These are phyloP conservation scores for Antennarius maculatus DNA, from an alignment of 2,797 vertebrate species.

Conservation along the genomic window DNA sequence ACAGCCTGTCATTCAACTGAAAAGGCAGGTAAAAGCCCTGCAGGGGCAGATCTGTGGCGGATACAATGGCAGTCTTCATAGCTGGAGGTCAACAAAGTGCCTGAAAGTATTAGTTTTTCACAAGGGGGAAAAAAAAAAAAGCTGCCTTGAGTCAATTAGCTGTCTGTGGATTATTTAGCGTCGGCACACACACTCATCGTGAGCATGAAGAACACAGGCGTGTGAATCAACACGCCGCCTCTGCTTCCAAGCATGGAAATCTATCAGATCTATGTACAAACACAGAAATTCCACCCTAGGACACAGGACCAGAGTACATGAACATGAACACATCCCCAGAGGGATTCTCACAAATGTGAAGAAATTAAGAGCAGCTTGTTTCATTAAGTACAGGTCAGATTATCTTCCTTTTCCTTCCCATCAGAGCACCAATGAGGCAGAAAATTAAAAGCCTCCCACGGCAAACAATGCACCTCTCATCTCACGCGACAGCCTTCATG, in stretches of 20 bases:
- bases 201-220: no score
- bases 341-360: not conserved
- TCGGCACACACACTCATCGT: no score
- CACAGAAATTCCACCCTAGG: not conserved
- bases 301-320: not conserved
- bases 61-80: not conserved
- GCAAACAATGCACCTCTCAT: constrained; percentile 37
- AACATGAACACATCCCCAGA: no score
- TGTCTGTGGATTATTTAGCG: no score
- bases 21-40: no score
- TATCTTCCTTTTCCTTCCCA: constrained; percentile 11
- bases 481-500: constrained; percentile 22
- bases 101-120: not conserved
- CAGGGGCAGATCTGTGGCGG: not conserved
- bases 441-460: constrained; percentile 51
- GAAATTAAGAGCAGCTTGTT: constrained; percentile 1
- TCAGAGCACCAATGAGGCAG: constrained; percentile 44
- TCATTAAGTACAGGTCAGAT: constrained; percentile 20
- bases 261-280: no score
- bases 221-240: no score
- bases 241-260: not conserved
- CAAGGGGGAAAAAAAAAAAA: constrained; percentile 5
- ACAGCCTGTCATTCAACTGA: not conserved
- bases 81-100: constrained; percentile 2
- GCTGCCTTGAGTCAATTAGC: not conserved